Evolutionary conservation across 2,113 vertebrate species (phyloP).

Genomic region (Ondatra zibethicus): DNA sequence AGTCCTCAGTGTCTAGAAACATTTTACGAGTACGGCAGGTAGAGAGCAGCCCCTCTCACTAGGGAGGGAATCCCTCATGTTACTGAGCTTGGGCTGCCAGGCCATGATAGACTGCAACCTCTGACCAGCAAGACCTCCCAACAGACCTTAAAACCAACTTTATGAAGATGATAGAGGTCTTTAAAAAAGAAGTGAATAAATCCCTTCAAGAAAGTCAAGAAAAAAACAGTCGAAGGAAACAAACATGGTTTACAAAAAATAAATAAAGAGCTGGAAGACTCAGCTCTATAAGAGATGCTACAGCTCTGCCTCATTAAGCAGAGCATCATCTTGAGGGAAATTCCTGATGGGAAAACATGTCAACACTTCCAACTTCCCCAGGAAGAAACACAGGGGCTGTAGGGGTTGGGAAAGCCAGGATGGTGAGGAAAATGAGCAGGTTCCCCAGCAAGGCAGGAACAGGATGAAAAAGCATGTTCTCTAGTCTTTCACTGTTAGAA

Average conservation of each 20-base stretch:
- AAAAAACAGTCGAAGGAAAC: neutral
- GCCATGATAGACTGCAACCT: no score
- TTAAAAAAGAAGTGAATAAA: neutral
- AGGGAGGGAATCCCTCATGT: no score
- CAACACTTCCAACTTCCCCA: conserved; percentile 82
- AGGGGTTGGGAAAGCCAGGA: conserved; percentile 75
- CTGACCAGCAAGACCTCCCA: no score
- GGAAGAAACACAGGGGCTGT: conserved; percentile 84
- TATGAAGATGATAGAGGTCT: neutral
- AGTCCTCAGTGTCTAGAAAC: no score
- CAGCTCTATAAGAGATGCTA: conserved; percentile 81
- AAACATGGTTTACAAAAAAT: neutral
- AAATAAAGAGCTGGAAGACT: conserved; percentile 80
- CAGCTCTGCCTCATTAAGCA: conserved; percentile 58
- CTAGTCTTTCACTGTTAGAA: conserved; percentile 59
- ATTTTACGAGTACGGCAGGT: no score
- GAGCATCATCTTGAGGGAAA: conserved; percentile 82
- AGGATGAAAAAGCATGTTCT: conserved; percentile 71
- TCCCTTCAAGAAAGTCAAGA: neutral
- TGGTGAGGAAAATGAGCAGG: conserved; percentile 79
- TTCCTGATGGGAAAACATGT: conserved; percentile 81
- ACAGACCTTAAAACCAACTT: neutral
- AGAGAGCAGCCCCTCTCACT: no score
- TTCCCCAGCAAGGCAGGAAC: conserved; percentile 82
- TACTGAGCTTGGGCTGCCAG: no score